These are phyloP conservation scores for Pterobdella sp. DNA, from an alignment of 2,888 invertebrate species.

Conservation along the genomic window DNA sequence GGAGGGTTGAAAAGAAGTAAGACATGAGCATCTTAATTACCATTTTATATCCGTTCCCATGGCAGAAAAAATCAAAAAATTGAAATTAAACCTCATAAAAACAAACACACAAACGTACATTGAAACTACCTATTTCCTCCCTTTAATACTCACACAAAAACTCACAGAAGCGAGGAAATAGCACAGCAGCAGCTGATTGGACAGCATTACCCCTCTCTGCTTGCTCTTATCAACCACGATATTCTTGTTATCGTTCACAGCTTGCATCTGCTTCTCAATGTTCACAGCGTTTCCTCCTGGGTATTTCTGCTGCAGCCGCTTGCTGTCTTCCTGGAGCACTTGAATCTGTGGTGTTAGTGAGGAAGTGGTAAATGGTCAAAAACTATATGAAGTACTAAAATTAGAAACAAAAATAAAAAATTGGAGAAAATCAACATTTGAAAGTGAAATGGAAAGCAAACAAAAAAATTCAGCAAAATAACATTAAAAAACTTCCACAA, in stretches of 20 bases:
- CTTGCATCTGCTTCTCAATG: slow-evolving; percentile 76
- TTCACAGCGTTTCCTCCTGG: slow-evolving; percentile 84
- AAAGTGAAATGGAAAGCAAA: neutral
- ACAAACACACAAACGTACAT: neutral
- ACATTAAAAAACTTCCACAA: slow-evolving; percentile 2
- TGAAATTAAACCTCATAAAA: too few relatives aligned
- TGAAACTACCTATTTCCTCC: neutral
- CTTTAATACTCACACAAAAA: neutral
- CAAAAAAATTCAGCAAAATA: slow-evolving; percentile 13
- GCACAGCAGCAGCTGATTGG: slow-evolving; percentile 79
- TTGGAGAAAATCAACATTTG: neutral
- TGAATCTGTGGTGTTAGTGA: slow-evolving; percentile 50
- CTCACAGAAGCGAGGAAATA: slow-evolving; percentile 77
- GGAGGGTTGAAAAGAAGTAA: too few relatives aligned
- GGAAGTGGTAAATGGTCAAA: slow-evolving; percentile 20
- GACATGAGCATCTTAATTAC: too few relatives aligned
- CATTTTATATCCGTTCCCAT: too few relatives aligned
- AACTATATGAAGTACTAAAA: neutral
- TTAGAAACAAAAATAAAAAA: neutral
- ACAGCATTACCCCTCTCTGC: slow-evolving; percentile 68
- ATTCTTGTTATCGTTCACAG: slow-evolving; percentile 79
- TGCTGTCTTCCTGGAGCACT: slow-evolving; percentile 84
- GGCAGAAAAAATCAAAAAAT: too few relatives aligned
- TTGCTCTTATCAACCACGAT: slow-evolving; percentile 72
- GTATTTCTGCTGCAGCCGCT: slow-evolving; percentile 71